These are phyloP conservation scores for Oceanodroma leucorhoa DNA, from an alignment of 2,797 vertebrate genomes.

Conservation along the genomic window DNA sequence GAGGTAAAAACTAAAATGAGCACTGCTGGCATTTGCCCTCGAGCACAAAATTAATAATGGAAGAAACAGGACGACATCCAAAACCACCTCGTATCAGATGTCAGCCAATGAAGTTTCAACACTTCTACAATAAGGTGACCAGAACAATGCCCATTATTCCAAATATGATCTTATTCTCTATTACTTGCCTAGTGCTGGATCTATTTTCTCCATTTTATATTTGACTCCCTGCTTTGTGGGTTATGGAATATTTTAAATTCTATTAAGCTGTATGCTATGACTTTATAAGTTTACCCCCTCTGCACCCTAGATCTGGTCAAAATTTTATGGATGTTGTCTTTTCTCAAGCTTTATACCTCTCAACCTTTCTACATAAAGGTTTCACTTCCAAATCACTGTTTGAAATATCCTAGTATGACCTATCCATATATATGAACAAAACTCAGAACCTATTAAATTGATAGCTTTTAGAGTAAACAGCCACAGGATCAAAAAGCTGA, in stretches of 20 bases:
- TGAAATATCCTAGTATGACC: background rate
- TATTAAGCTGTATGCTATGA: constrained; percentile 8
- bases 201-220: constrained; percentile 48
- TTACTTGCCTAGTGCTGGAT: constrained; percentile 20
- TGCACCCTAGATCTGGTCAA: background rate
- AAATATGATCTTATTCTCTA: constrained; percentile 55
- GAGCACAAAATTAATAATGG: constrained; percentile 80
- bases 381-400: background rate
- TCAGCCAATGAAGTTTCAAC: constrained; percentile 63
- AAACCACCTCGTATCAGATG: constrained; percentile 62
- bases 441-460: background rate
- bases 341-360: background rate
- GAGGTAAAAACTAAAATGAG: constrained; percentile 75
- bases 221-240: constrained; percentile 22
- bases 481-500: background rate
- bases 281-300: background rate
- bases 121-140: constrained; percentile 66
- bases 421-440: background rate
- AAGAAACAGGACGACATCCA: constrained; percentile 69
- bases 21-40: constrained; percentile 77
- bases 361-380: background rate
- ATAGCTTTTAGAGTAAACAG: background rate
- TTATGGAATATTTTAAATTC: constrained; percentile 37
- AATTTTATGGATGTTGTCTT: background rate
- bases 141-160: constrained; percentile 64